Percentiles rank a stretch among this genome's conserved stretches.
These are phyloP conservation scores for Panonychus citri DNA, from an alignment of 1,140 invertebrate genomes.

Conservation along the genomic window DNA sequence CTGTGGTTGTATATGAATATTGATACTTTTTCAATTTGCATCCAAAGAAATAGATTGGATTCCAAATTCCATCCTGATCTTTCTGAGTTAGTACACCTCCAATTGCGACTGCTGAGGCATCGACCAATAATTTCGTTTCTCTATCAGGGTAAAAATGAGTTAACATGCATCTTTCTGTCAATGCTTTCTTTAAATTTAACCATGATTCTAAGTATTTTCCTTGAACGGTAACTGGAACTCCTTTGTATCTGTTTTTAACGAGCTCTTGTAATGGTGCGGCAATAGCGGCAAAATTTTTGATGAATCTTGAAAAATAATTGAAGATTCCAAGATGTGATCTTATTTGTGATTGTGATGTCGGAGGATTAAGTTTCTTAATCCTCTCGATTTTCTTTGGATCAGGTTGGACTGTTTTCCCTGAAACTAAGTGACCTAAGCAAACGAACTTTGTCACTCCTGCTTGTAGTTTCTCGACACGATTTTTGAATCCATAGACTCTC, in stretches of 20 bases:
- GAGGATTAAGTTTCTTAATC: not conserved
- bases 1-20: conserved; percentile 25
- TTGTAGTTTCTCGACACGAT: not conserved
- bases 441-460: conserved; percentile 13
- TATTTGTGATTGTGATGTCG: not conserved
- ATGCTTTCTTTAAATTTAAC: not conserved
- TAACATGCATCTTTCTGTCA: not conserved
- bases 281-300: not conserved
- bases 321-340: not conserved
- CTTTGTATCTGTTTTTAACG: not conserved
- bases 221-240: not conserved
- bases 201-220: not conserved
- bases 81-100: conserved; percentile 11
- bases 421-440: conserved; percentile 18
- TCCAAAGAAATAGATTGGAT: conserved; percentile 23
- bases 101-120: conserved; percentile 3
- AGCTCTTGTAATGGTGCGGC: not conserved
- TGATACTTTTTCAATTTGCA: not conserved
- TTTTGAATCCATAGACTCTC: too few relatives aligned
- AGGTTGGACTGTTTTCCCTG: conserved; percentile 11
- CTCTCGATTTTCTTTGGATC: conserved; percentile 10
- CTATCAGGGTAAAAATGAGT: not conserved
- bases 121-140: not conserved
- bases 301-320: not conserved
- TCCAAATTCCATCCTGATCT: conserved; percentile 16